Evolutionary conservation across 2,888 invertebrate genomes (phyloP).

Genomic region (Apomyelois bistriatella): DNA sequence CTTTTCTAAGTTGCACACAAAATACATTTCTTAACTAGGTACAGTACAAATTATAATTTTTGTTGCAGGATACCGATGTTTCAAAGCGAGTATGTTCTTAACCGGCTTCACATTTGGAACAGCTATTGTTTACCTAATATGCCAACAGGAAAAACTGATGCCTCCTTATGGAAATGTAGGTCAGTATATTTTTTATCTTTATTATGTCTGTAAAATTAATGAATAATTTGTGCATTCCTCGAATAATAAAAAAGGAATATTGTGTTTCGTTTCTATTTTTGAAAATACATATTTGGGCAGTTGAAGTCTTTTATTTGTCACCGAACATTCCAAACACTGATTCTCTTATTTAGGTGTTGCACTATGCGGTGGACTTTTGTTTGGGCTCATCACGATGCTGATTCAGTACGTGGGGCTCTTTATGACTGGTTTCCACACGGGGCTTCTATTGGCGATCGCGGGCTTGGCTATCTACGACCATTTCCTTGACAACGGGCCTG

Average conservation of each 20-base stretch:
- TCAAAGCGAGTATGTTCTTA: conserved; percentile 92
- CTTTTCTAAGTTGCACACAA: too few relatives aligned
- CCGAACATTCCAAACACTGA: too few relatives aligned
- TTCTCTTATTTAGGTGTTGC: conserved; percentile 79
- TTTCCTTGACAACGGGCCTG: conserved; percentile 75
- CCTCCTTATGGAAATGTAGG: conserved; percentile 87
- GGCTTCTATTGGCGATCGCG: conserved; percentile 82
- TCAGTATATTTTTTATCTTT: conserved; percentile 43
- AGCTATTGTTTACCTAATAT: conserved; percentile 88
- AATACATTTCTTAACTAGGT: too few relatives aligned
- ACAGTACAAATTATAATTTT: too few relatives aligned
- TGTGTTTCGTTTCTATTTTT: too few relatives aligned
- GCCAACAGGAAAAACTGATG: conserved; percentile 88
- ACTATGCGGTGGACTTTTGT: conserved; percentile 85
- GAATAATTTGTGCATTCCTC: not conserved
- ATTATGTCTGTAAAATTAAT: not conserved
- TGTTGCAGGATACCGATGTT: conserved; percentile 89
- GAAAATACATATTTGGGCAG: too few relatives aligned
- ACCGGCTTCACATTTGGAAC: conserved; percentile 93
- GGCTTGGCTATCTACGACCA: conserved; percentile 81
- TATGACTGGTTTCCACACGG: conserved; percentile 89
- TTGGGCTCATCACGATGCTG: conserved; percentile 89
- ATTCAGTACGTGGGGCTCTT: conserved; percentile 91
- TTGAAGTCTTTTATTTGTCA: too few relatives aligned
- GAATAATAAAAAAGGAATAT: too few relatives aligned